phyloP scores from a whole-genome alignment of 2,113 vertebrate genomes.

The Callocephalon fimbriatum region DNA sequence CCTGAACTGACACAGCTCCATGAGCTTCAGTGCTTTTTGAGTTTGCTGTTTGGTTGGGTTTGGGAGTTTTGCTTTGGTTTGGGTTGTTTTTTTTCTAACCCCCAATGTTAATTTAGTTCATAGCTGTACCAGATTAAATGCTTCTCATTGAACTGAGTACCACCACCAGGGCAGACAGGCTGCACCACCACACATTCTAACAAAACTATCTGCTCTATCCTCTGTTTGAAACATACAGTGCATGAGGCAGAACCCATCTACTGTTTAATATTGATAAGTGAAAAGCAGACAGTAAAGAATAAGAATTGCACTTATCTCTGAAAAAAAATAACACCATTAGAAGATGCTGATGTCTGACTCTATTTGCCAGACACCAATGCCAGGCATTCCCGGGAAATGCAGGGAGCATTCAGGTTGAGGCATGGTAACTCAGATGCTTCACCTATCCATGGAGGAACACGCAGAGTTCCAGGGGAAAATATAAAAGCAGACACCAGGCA shows the following conservation, averaged over 20 bases:
- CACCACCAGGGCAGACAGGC: fast-evolving
- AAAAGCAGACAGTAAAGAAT: not conserved
- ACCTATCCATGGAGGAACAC: fast-evolving
- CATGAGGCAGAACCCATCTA: not conserved
- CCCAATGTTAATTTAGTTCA: not conserved
- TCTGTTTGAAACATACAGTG: not conserved
- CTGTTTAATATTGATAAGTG: not conserved
- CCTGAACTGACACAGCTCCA: not conserved
- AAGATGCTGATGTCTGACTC: not conserved
- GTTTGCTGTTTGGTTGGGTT: not conserved
- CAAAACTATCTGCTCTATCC: not conserved
- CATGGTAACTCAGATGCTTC: not conserved
- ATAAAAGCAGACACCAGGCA: not conserved
- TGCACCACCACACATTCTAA: not conserved
- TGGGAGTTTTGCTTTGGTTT: too few species aligned
- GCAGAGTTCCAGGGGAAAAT: not conserved
- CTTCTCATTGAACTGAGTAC: fast-evolving
- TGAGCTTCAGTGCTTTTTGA: too few species aligned
- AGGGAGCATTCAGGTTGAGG: not conserved
- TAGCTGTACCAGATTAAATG: not conserved
- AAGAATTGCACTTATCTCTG: not conserved
- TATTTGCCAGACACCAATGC: not conserved
- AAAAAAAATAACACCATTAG: fast-evolving
- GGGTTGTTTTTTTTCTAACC: not conserved
- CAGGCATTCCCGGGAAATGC: not conserved